These are phyloP conservation scores for Anarhynchus alexandrinus DNA, from an alignment of 2,113 vertebrate genomes.

Conservation along the genomic window DNA sequence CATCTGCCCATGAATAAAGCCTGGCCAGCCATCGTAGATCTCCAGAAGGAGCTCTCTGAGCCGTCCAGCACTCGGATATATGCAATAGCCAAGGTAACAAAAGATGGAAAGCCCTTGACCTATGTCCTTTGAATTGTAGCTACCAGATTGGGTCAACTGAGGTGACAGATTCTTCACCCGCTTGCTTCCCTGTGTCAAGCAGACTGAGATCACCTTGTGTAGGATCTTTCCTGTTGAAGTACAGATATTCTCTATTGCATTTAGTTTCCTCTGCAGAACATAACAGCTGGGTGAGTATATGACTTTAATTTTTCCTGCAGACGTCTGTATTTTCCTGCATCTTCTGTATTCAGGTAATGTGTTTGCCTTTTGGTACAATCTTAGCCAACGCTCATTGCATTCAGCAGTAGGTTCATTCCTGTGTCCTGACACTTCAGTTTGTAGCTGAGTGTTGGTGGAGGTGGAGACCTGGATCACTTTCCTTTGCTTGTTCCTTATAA, in stretches of 20 bases:
- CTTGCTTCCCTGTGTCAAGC: not conserved
- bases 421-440: not conserved
- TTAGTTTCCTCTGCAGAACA: not conserved
- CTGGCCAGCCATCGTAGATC: constrained; percentile 78
- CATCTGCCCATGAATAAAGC: constrained; percentile 87
- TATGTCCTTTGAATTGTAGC: not conserved
- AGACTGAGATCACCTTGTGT: not conserved
- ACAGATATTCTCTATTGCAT: not conserved
- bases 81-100: constrained; percentile 89
- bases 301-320: not conserved
- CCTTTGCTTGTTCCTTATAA: not conserved
- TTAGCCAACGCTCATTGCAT: not conserved
- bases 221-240: not conserved
- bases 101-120: not conserved
- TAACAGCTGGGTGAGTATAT: not conserved
- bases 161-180: not conserved
- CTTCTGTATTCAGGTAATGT: not conserved
- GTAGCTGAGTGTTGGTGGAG: not conserved
- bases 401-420: not conserved
- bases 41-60: constrained; percentile 84
- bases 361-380: not conserved
- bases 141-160: not conserved
- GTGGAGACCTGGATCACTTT: not conserved
- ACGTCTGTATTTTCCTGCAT: not conserved
- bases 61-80: constrained; percentile 89